Evolutionary conservation across 2,113 vertebrate species (phyloP), one percentile per base, ranked within the genome.

Genomic region (Dascyllus trimaculatus): DNA sequence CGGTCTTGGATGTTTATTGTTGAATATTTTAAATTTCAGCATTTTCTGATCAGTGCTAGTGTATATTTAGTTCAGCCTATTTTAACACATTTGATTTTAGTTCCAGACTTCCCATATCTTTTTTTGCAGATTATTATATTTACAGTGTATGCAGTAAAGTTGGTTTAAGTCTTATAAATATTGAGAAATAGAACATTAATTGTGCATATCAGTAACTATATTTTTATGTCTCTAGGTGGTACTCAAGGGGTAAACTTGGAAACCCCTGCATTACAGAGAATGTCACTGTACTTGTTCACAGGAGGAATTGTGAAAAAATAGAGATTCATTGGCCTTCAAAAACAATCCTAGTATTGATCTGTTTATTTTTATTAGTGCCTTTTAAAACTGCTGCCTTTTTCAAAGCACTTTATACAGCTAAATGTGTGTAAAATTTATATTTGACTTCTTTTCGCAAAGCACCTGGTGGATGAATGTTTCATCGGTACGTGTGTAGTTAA

Each of bases 371-470:
- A 83, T 86, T 87, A 88, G 93, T 93, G 93, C 93, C 93, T 93
- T 91, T 89, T 92, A 89, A 73, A 86, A 89, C 86, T 91, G 87
- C 89, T 93, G 91, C 91, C 91, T 92, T 91, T 90, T 89, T 82
- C 57, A 88, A 91, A 89, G 91, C 91, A 93, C 93, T 93, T 93
- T 93, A 93, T 87, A 89, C 81, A 84, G 81, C 32, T 68, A 26
- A 71, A 72, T 84, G 67, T 86, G 62, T 85, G 62, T 88, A 80
- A 79, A 61, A 48, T 35, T 64, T 61, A 62, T 32, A 67, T 78
- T 65, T 58, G 45, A 75, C 48, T 78, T 82, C 14, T 79, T 71
- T 74, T 73, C 4, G 9, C 75, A 65, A 78, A 82, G 62, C 62
- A 78, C 73, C 73, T 66, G 51, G 61, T 75, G 58, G 63, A 75